Evolutionary conservation across 2,888 invertebrate species (phyloP), one percentile per base, ranked within the genome.

Genomic region (Orthonychiurus folsomi): DNA sequence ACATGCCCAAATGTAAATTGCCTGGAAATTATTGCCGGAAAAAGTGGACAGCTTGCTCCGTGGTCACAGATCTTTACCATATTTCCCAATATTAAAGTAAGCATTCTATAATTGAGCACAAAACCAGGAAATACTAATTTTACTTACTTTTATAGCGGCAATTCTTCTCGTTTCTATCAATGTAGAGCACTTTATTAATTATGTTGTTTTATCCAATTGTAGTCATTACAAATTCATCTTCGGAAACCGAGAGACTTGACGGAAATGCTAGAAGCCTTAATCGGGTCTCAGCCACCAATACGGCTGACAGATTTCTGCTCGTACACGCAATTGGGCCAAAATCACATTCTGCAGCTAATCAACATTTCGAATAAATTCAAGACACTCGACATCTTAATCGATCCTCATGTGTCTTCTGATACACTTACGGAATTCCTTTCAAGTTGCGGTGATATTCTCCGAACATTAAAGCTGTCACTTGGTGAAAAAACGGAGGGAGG

Each of bases 391-490:
- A 50, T 68, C 18, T 66, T 64, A 56, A 56, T 66, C 12, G 26
- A 61, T 9, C 61, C 63, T 12, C 47, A 48, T 18, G 63, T 62
- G 1, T 28, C 56, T 12, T 53, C 25, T 23, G 24, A 37, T 3
- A n/a, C 52, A 15, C 50, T 66, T 0, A 60, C 63, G 5, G 56
- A 59, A 5, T 50, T 68, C 15, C 59, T 68, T 0, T 18, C 47
- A 18, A 60, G 63, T 1, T 54, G 55, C 15, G 53, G 59, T 47
- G 61, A 27, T 23, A 58, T 20, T 1, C 23, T 68, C 1, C 61
- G 66, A 52, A 65, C 50, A n/a, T 48, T 66, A 23, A 68, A 68
- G 48, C 27, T 68, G 20, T 68, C 63, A 50, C 63, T 63, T n/a
- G 66, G 18, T 62, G 61, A 25, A 28, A 52, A 24, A 21, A n/a